Evolutionary conservation across 2,888 invertebrate species (phyloP), one percentile per base, ranked within the genome.

Genomic region (Sicus ferrugineus): DNA sequence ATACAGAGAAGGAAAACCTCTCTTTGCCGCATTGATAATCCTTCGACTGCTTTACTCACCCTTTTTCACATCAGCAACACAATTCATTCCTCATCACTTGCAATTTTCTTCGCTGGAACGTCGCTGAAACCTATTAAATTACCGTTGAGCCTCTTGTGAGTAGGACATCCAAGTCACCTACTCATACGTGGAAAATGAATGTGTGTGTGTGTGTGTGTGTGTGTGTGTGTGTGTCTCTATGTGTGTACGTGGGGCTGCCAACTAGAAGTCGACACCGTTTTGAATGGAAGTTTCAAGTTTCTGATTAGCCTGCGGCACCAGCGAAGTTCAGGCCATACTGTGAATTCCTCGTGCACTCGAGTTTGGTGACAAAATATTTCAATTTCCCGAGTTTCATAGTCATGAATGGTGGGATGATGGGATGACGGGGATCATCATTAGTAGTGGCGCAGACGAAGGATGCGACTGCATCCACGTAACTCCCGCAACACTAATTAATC

Each of bases 101-200:
- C 74, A 79, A 78, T n/a, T n/a, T n/a, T n/a, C n/a, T 11, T 38
- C 21, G 65, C 38, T 54, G 2, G 11, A 38, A n/a, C 48, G 58
- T 2, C 50, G 52, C 31, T n/a, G 54, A 68, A 62, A 68, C 68
- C 62, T 68, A 61, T 68, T 62, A 68, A 62, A 68, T 68, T 68
- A 62, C 58, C 67, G 67, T 30, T 58, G 21, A 30, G 28, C 4
- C 14, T 7, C 28, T 9, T 38, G 5, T 38, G 7, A 54, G 23
- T 23, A 9, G 28, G 28, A 42, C 42, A 52, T 52, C 50, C 23
- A 4, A 52, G 23, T 4, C 21, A 52, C 11, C 14, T 14, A n/a
- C 14, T 7, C n/a, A 42, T 42, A n/a, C 5, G 14, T 16, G 0
- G 42, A 42, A n/a, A 38, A 38, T 42, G 42, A n/a, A n/a, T 42